A percentile compares a stretch with the other conserved stretches of the same genome.
Conservation (phyloP, 1,140 invertebrate genomes). For the Lethrus apterus region DNA sequence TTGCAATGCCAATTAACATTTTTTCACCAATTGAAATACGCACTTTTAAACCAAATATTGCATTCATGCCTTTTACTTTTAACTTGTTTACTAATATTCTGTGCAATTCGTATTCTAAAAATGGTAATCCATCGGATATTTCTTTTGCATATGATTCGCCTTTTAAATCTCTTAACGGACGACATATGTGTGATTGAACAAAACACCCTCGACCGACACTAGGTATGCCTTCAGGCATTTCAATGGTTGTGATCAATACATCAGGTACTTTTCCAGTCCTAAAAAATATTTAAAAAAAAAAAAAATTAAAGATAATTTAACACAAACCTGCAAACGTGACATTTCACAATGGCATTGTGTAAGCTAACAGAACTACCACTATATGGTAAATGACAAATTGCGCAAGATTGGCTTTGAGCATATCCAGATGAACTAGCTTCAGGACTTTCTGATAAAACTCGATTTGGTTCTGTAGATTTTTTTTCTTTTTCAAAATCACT, state of each 20-base stretch:
- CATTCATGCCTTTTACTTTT: slow-evolving; percentile 89
- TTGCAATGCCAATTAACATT: slow-evolving; percentile 78
- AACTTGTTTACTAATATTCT: slow-evolving; percentile 85
- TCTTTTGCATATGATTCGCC: slow-evolving; percentile 88
- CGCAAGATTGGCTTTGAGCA: slow-evolving; percentile 30
- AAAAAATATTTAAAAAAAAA: too few relatives aligned
- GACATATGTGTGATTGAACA: slow-evolving; percentile 70
- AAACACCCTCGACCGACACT: slow-evolving; percentile 69
- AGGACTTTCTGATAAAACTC: slow-evolving; percentile 28
- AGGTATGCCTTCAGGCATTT: slow-evolving; percentile 67
- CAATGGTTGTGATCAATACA: slow-evolving; percentile 81
- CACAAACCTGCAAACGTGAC: slow-evolving; percentile 29
- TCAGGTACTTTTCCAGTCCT: slow-evolving; percentile 82
- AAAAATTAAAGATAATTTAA: slow-evolving; percentile 1
- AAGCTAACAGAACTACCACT: slow-evolving; percentile 63
- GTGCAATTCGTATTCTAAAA: slow-evolving; percentile 93
- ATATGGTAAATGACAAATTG: slow-evolving; percentile 76
- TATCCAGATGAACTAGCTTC: slow-evolving; percentile 23
- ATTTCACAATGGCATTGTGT: slow-evolving; percentile 30
- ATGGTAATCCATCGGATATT: slow-evolving; percentile 87
- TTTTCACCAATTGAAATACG: slow-evolving; percentile 85
- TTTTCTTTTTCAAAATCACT: slow-evolving; percentile 33
- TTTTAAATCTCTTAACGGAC: slow-evolving; percentile 68
- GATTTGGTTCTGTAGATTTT: too few relatives aligned
- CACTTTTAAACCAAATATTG: slow-evolving; percentile 75